Conservation (phyloP, 2,888 invertebrate species). For the Thera obeliscata region DNA sequence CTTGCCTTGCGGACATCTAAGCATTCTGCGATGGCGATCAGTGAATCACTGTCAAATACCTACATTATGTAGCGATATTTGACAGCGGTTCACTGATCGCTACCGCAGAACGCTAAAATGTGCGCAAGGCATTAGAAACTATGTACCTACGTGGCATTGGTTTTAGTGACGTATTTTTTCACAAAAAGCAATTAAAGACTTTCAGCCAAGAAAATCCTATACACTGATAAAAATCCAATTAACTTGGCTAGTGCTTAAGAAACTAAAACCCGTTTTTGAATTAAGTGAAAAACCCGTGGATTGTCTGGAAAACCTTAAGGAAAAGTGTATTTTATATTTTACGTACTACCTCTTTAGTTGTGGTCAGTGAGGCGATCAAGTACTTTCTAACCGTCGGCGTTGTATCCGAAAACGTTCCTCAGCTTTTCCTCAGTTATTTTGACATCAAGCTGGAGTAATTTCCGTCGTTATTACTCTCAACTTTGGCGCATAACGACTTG, state of each 20-base stretch:
- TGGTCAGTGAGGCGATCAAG: slow-evolving; percentile 58
- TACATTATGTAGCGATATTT: no score
- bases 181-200: slow-evolving; percentile 33
- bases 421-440: neutral
- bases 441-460: no score
- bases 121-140: no score
- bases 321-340: slow-evolving; percentile 18
- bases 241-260: slow-evolving; percentile 26
- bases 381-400: slow-evolving; percentile 22
- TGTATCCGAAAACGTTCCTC: neutral
- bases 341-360: slow-evolving; percentile 37
- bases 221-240: slow-evolving; percentile 36
- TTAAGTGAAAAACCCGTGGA: slow-evolving; percentile 15
- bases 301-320: slow-evolving; percentile 11
- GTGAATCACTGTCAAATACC: no score
- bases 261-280: slow-evolving; percentile 28
- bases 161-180: slow-evolving; percentile 27
- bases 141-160: neutral
- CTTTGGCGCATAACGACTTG: no score
- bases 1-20: no score
- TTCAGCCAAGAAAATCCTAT: slow-evolving; percentile 31
- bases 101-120: no score
- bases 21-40: no score
- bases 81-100: no score
- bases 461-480: no score